Evolutionary conservation across 2,113 vertebrate genomes (phyloP), one percentile per base, ranked within the genome.

Genomic region (Podarcis raffonei): DNA sequence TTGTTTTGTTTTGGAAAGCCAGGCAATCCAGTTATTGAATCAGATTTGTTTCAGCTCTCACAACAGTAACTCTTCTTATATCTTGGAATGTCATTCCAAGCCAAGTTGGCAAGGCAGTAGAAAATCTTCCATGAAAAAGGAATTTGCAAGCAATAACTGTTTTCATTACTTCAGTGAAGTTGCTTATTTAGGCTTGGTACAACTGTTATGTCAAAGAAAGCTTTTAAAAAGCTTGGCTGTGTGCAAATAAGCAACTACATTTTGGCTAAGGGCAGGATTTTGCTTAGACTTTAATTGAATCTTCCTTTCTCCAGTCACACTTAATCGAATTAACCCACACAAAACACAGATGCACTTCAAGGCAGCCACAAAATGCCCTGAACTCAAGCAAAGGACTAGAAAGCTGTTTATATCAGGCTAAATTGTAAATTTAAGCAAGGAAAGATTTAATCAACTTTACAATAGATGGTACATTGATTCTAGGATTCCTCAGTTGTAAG

Each of bases 341-440:
- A 76, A 48, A 71, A 42, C 78, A 81, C 22, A 57, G 89, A 88
- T 91, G 53, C 13, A 25, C 76, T 7, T 23, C 20, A 69, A 84
- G 59, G 83, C 20, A 86, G 15, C 71, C 88, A 92, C 91, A 83
- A 92, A 92, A 90, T 85, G 42, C 86, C 15, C 71, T 4, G 22
- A 53, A 77, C 72, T 69, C 83, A 91, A 89, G 59, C 5, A 85
- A 83, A 62, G 18, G 4, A 72, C 42, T 16, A 90, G 57, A 39
- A 72, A 16, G 65, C 68, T 62, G 69, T 84, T 84, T 81, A 1
- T 53, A 9, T 72, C 7, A 57, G 57, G n/a, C 78, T 87, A 74
- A 88, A 0, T 62, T 71, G 82, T 83, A 87, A 86, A 80, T 89
- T 77, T 30, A 48, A 77, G 13, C 42, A 82, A 59, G 57, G 15